These are phyloP conservation scores for Lates calcarifer DNA, from an alignment of 2,113 vertebrate species.

Conservation along the genomic window DNA sequence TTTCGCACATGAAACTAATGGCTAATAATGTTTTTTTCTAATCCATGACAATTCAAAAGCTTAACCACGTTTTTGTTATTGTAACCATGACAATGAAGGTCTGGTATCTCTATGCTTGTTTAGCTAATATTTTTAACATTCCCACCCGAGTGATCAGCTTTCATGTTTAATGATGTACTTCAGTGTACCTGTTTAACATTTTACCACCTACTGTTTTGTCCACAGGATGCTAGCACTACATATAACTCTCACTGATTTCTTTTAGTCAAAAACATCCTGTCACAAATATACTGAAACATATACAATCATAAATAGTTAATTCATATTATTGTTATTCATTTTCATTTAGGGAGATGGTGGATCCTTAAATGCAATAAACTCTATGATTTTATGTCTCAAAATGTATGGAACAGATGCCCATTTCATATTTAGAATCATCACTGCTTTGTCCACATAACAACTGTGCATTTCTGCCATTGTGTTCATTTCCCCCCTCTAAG, in stretches of 20 bases:
- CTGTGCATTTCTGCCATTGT: neutral
- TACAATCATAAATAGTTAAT: neutral
- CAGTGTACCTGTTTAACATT: too few species aligned
- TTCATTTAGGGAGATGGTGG: neutral
- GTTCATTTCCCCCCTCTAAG: neutral
- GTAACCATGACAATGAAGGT: too few species aligned
- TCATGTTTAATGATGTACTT: too few species aligned
- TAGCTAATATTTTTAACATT: too few species aligned
- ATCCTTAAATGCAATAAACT: neutral
- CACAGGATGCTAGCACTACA: neutral
- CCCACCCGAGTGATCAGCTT: too few species aligned
- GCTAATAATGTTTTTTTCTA: neutral
- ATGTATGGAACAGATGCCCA: neutral
- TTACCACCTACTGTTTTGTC: too few species aligned
- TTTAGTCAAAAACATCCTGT: neutral
- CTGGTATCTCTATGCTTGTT: too few species aligned
- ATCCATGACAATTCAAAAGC: neutral
- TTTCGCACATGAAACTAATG: neutral
- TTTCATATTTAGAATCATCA: neutral
- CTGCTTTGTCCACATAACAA: neutral
- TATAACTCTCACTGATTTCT: neutral
- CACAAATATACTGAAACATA: neutral
- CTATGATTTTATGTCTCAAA: neutral
- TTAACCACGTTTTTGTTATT: neutral
- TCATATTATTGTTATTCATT: neutral